phyloP scores from a whole-genome alignment of 2,888 invertebrate genomes.

The Cacoxenus indagator region DNA sequence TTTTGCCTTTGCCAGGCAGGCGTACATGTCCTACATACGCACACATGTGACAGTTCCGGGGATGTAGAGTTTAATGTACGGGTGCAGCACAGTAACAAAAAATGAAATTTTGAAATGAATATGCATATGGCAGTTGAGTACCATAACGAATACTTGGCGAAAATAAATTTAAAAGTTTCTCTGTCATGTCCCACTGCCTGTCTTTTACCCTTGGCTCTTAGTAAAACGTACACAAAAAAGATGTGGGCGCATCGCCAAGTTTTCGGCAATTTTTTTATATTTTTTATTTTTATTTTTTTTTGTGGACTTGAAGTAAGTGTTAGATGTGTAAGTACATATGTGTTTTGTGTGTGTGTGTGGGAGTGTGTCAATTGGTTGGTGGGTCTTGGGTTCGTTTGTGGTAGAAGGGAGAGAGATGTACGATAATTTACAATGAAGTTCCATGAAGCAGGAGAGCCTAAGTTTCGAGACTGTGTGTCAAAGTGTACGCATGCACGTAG shows the following conservation, averaged over 20 bases:
- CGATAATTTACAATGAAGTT: no score
- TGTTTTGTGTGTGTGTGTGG: constrained; percentile 3
- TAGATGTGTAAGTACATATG: not conserved
- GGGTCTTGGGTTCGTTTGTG: no score
- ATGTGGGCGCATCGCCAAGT: constrained; percentile 55
- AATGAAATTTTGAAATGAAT: constrained; percentile 57
- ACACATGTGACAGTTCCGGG: not conserved
- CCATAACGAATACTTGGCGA: constrained; percentile 47
- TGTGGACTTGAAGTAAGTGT: not conserved
- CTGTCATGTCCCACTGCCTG: constrained; percentile 39
- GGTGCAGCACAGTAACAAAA: no score
- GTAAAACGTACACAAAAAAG: constrained; percentile 42
- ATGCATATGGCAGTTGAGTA: constrained; percentile 44
- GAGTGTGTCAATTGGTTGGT: no score
- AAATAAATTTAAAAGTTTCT: constrained; percentile 61
- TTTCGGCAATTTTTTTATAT: constrained; percentile 56
- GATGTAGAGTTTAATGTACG: constrained; percentile 1
- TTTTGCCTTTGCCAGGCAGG: constrained; percentile 7
- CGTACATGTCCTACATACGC: not conserved
- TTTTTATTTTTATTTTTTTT: not conserved
- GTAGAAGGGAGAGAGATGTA: no score
- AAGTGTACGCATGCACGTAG: no score
- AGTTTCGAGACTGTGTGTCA: no score
- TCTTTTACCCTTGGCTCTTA: constrained; percentile 39
- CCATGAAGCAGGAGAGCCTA: no score